Evolutionary conservation across 2,113 vertebrate genomes (phyloP).

Genomic region (Lanius collurio): DNA sequence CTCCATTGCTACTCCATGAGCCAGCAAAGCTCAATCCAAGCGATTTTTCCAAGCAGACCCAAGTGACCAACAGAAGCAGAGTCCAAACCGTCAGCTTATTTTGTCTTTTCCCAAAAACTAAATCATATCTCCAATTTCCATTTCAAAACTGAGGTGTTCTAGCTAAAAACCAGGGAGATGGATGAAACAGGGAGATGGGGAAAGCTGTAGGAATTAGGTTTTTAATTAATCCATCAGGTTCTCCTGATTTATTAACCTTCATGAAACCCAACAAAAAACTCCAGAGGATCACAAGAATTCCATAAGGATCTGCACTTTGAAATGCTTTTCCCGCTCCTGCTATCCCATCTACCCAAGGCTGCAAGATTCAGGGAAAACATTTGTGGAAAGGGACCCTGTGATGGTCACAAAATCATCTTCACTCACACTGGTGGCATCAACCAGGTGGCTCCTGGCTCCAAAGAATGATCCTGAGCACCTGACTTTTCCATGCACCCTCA

Average conservation of each 20-base stretch:
- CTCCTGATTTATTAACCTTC: background rate
- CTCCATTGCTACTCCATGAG: background rate
- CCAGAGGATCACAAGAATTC: rapidly evolving
- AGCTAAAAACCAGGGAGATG: background rate
- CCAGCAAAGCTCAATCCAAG: background rate
- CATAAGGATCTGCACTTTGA: rapidly evolving
- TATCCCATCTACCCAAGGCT: background rate
- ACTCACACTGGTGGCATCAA: no score
- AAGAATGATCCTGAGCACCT: rapidly evolving
- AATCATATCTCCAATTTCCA: rapidly evolving
- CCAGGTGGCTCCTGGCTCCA: rapidly evolving
- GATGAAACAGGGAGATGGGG: background rate
- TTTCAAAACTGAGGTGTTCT: rapidly evolving
- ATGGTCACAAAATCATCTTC: rapidly evolving
- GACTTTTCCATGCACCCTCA: background rate
- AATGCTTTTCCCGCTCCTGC: rapidly evolving
- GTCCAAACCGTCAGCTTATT: rapidly evolving
- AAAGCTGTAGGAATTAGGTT: background rate
- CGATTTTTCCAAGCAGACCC: background rate
- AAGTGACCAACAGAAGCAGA: rapidly evolving
- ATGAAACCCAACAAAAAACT: background rate
- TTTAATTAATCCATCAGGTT: background rate
- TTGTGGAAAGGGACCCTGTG: rapidly evolving
- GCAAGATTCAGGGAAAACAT: background rate
- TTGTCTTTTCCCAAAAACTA: background rate